Conservation (phyloP, 2,888 invertebrate species). For the Drosophila demipolita region DNA sequence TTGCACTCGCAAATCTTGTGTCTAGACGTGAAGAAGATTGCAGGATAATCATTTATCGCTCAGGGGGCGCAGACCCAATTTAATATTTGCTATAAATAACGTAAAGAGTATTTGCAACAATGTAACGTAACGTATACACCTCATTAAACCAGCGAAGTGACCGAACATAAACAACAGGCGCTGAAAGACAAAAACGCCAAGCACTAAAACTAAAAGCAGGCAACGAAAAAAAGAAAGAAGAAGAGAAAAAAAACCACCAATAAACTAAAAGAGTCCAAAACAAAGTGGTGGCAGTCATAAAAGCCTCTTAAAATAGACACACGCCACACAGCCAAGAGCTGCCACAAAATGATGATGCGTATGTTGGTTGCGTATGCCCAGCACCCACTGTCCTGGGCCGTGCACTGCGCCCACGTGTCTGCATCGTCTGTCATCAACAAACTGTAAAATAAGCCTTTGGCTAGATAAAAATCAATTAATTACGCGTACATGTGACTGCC, state of each 20-base stretch:
- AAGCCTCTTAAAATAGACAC: slow-evolving; percentile 76
- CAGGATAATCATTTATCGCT: not conserved
- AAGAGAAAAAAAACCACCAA: slow-evolving; percentile 2
- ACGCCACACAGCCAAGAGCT: slow-evolving; percentile 22
- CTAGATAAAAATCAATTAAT: slow-evolving; percentile 84
- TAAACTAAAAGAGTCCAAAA: slow-evolving; percentile 25
- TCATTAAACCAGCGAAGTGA: slow-evolving; percentile 51
- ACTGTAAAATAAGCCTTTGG: slow-evolving; percentile 82
- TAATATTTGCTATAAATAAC: slow-evolving; percentile 17
- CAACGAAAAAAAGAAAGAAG: slow-evolving; percentile 19
- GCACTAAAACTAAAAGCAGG: slow-evolving; percentile 33
- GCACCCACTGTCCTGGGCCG: slow-evolving; percentile 14
- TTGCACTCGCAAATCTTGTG: slow-evolving; percentile 42
- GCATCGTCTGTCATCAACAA: slow-evolving; percentile 80
- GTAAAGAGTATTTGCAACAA: slow-evolving; percentile 36
- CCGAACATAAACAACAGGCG: slow-evolving; percentile 57
- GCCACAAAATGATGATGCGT: slow-evolving; percentile 28
- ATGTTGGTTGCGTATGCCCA: slow-evolving; percentile 10
- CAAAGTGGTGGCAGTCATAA: slow-evolving; percentile 60
- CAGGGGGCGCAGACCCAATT: slow-evolving; percentile 9
- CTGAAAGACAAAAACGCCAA: slow-evolving; percentile 42
- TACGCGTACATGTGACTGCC: slow-evolving; percentile 76
- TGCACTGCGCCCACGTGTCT: slow-evolving; percentile 50
- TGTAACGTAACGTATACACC: slow-evolving; percentile 63
- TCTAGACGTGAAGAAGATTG: slow-evolving; percentile 42